Evolutionary conservation across 2,797 vertebrate species (phyloP).

Genomic region (Anas capensis): DNA sequence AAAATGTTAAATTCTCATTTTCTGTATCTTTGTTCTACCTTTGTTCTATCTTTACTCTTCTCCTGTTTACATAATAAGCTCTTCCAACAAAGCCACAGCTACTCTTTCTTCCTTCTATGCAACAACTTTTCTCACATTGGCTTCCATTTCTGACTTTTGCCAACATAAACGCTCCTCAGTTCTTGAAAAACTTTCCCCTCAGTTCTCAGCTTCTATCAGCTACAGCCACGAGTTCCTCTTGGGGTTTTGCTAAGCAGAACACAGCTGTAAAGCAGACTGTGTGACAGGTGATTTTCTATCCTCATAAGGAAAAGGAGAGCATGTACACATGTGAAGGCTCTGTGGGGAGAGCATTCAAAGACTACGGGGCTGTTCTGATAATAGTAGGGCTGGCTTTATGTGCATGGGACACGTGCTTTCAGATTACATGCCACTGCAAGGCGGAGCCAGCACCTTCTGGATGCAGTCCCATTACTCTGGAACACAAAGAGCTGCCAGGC

Average conservation of each 20-base stretch:
- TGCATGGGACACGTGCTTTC: rapidly evolving
- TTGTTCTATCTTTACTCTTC: not conserved
- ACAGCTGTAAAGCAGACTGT: not conserved
- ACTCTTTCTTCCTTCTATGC: not conserved
- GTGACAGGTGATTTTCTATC: not conserved
- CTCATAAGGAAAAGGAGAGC: not conserved
- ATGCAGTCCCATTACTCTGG: not conserved
- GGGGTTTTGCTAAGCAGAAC: not conserved
- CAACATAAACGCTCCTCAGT: not conserved
- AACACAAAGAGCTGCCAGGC: not conserved
- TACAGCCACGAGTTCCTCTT: not conserved
- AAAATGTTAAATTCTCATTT: not conserved
- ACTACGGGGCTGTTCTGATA: not conserved
- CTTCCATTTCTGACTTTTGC: not conserved
- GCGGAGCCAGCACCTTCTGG: not conserved
- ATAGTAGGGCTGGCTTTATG: rapidly evolving
- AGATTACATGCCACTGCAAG: not conserved
- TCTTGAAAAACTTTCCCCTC: not conserved
- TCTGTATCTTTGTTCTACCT: not conserved
- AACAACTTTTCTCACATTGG: not conserved
- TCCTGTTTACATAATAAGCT: not conserved
- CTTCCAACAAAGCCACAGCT: not conserved
- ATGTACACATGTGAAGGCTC: not conserved
- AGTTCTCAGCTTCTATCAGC: not conserved
- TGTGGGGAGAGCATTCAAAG: not conserved